A percentile compares a stretch with the other conserved stretches of the same genome.
These are phyloP conservation scores for Enoplolaimus lenunculus DNA, from an alignment of 2,888 invertebrate genomes.

Conservation along the genomic window DNA sequence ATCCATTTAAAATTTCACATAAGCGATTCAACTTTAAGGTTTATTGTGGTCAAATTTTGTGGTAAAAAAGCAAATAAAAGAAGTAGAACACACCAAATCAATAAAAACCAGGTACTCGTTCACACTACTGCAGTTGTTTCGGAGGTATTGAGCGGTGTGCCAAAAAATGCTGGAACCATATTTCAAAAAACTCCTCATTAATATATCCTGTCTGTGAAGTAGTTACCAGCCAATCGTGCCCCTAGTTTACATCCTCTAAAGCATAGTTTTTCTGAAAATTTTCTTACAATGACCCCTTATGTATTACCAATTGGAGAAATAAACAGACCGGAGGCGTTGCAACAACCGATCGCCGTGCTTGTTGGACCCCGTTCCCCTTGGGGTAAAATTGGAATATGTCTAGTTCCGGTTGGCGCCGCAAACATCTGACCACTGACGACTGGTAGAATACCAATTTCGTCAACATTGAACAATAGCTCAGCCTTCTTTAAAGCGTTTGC, in stretches of 20 bases:
- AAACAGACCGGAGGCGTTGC: background rate
- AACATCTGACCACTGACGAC: background rate
- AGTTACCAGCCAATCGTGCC: background rate
- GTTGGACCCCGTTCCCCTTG: no score
- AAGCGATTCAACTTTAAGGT: no score
- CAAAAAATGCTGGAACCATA: conserved; percentile 7
- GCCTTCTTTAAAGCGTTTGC: background rate
- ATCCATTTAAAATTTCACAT: no score
- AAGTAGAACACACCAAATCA: no score
- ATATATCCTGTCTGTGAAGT: background rate
- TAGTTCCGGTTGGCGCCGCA: conserved; percentile 2
- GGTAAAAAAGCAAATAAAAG: no score
- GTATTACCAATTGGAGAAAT: background rate
- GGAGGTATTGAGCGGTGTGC: background rate
- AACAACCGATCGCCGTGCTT: background rate
- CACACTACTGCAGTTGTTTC: no score
- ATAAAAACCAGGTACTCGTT: no score
- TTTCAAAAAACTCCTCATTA: no score
- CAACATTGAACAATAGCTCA: background rate
- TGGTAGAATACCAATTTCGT: conserved; percentile 10
- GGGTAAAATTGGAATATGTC: background rate
- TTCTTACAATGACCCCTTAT: background rate
- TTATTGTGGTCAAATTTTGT: no score
- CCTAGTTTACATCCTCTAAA: background rate
- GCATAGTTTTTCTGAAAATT: background rate